phyloP scores from a whole-genome alignment of 2,113 vertebrate species.

The Acanthisitta chloris region DNA sequence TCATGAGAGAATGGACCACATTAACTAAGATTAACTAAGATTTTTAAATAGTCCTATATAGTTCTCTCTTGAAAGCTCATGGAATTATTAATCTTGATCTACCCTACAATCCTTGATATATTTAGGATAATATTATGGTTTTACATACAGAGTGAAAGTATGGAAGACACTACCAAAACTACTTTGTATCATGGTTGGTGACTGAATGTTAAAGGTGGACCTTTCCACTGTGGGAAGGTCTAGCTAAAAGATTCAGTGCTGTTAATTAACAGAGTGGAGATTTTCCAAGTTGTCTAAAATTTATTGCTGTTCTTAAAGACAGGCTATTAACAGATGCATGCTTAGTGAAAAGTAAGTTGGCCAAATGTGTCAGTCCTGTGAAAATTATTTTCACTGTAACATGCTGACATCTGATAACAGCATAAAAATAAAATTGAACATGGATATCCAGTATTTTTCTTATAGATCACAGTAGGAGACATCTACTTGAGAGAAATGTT shows the following conservation, averaged over 20 bases:
- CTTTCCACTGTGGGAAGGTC: not conserved
- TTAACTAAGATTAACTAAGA: not conserved
- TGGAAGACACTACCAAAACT: not conserved
- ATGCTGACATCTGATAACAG: not conserved
- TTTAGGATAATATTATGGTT: not conserved
- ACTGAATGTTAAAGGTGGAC: not conserved
- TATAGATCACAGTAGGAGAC: not conserved
- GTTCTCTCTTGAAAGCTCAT: not conserved
- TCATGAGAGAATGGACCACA: not conserved
- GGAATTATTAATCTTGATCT: not conserved
- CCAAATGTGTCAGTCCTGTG: not conserved
- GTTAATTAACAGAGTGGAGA: not conserved
- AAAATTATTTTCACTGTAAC: not conserved
- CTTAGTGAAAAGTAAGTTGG: not conserved
- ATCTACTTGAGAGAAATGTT: not conserved
- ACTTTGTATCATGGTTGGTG: accelerated
- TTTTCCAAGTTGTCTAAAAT: not conserved
- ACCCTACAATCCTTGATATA: not conserved
- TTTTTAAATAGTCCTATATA: not conserved
- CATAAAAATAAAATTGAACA: not conserved
- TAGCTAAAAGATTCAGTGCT: not conserved
- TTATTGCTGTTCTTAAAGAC: not conserved
- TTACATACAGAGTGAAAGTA: not conserved
- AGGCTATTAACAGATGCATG: not conserved
- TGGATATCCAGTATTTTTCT: not conserved